These are phyloP conservation scores for Gallinago media DNA, from an alignment of 2,113 vertebrate species.

Conservation along the genomic window DNA sequence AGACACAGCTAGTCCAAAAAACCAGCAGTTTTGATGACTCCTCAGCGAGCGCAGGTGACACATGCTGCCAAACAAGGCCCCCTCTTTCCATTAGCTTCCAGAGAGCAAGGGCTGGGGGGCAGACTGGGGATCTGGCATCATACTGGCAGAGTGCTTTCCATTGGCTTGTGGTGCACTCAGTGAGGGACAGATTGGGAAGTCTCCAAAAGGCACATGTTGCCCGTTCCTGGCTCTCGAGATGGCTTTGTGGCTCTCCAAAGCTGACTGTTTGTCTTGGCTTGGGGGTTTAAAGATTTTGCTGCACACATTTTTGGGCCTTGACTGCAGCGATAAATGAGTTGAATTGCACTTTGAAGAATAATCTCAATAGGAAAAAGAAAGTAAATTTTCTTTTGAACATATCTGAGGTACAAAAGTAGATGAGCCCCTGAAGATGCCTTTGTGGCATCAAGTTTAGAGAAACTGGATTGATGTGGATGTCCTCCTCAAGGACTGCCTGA, in stretches of 20 bases:
- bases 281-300: background rate
- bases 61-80: rapidly evolving
- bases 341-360: background rate
- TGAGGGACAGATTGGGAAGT: background rate
- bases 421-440: background rate
- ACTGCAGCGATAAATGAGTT: background rate
- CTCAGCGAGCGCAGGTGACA: rapidly evolving
- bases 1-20: background rate
- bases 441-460: background rate
- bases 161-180: rapidly evolving
- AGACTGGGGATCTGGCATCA: rapidly evolving
- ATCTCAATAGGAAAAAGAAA: background rate
- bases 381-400: background rate
- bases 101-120: background rate
- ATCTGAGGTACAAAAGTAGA: background rate
- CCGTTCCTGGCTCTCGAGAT: rapidly evolving
- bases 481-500: background rate
- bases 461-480: background rate
- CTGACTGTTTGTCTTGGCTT: background rate
- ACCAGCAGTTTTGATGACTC: background rate
- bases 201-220: rapidly evolving
- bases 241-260: background rate
- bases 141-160: rapidly evolving
- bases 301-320: background rate
- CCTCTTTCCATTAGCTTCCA: rapidly evolving